A percentile compares a stretch with the other conserved stretches of the same genome.
These are phyloP conservation scores for Aradophagus sp. DNA, from an alignment of 1,140 invertebrate genomes.

Conservation along the genomic window DNA sequence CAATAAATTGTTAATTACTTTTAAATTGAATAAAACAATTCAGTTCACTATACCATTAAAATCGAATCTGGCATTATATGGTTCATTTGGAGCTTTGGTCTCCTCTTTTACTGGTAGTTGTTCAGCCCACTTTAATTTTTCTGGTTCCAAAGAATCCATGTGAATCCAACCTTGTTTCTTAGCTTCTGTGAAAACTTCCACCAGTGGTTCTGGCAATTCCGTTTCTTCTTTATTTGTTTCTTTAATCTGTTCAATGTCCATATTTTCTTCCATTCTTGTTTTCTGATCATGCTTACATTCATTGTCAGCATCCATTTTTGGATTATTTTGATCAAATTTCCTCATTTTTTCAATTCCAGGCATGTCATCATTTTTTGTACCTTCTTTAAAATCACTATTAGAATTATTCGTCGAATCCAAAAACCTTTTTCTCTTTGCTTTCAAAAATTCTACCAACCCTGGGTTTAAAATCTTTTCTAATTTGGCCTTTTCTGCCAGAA, in stretches of 20 bases:
- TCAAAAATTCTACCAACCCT: conserved; percentile 80
- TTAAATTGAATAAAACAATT: conserved; percentile 2
- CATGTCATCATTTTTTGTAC: not conserved
- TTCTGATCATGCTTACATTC: conserved; percentile 3
- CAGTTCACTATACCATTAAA: conserved; percentile 77
- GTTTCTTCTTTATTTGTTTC: conserved; percentile 28
- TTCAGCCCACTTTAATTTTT: conserved; percentile 91
- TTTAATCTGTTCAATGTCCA: conserved; percentile 41
- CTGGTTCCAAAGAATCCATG: conserved; percentile 86
- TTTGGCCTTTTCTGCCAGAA: conserved; percentile 82
- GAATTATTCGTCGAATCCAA: conserved; percentile 22
- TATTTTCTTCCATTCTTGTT: conserved; percentile 3
- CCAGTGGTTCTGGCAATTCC: conserved; percentile 72
- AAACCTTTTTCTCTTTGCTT: conserved; percentile 72
- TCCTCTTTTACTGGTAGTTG: conserved; percentile 73
- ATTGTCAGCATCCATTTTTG: conserved; percentile 17
- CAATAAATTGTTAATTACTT: conserved; percentile 8
- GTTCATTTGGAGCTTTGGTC: conserved; percentile 70
- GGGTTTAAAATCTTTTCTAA: conserved; percentile 80
- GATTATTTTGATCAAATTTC: conserved; percentile 5
- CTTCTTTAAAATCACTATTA: not conserved
- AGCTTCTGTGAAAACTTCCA: conserved; percentile 78
- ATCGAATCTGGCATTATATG: conserved; percentile 83
- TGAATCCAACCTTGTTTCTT: conserved; percentile 84
- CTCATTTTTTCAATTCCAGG: conserved; percentile 12